Percentiles rank a stretch among this genome's conserved stretches.
phyloP scores from a whole-genome alignment of 1,140 invertebrate genomes.

The Paraescarpia echinospica region DNA sequence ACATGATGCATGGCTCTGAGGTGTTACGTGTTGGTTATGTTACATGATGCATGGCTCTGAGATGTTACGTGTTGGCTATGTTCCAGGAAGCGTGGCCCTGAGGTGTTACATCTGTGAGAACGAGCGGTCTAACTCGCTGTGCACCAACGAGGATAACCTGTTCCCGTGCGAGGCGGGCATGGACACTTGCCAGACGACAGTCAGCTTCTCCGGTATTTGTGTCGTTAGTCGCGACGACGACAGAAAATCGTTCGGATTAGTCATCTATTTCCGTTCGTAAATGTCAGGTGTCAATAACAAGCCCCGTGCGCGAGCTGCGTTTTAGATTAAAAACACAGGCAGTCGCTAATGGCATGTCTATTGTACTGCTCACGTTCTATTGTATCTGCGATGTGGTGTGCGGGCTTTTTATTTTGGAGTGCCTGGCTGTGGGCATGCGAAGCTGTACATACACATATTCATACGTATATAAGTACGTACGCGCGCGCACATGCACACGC shows the following conservation, averaged over 20 bases:
- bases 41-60: not conserved
- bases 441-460: not conserved
- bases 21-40: not conserved
- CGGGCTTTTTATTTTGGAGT: not conserved
- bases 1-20: not conserved
- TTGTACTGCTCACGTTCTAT: not conserved
- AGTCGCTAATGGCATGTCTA: not conserved
- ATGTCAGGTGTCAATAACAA: not conserved
- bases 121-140: slow-evolving; percentile 18
- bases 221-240: not conserved
- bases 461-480: no score
- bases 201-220: slow-evolving; percentile 15
- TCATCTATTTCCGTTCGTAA: not conserved
- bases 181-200: slow-evolving; percentile 24
- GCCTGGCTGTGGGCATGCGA: not conserved
- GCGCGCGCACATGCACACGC: no score
- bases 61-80: not conserved
- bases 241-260: slow-evolving; percentile 7
- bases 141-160: slow-evolving; percentile 21
- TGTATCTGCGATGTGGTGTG: not conserved
- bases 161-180: slow-evolving; percentile 14
- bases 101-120: slow-evolving; percentile 21
- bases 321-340: not conserved
- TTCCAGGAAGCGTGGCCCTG: not conserved
- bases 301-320: not conserved